These are phyloP conservation scores for Ardeotis arabs DNA, from an alignment of 2,113 vertebrate species.

Conservation along the genomic window DNA sequence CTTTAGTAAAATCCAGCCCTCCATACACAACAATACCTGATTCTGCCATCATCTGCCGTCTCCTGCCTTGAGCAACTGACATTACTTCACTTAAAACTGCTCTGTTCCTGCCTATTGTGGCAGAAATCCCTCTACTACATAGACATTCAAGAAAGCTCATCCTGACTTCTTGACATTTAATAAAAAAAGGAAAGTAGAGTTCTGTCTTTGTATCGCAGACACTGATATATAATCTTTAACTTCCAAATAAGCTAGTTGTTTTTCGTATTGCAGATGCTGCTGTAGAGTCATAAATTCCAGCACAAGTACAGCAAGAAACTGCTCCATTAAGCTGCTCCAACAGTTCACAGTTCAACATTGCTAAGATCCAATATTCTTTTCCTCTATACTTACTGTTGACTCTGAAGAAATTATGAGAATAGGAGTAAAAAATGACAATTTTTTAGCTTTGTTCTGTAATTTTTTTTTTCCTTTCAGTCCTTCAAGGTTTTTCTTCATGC, in stretches of 20 bases:
- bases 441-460: not conserved
- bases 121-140: not conserved
- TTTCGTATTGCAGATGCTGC: not conserved
- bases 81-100: slow-evolving; percentile 2
- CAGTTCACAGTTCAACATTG: not conserved
- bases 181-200: not conserved
- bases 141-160: not conserved
- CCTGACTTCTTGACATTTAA: not conserved
- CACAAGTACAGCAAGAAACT: not conserved
- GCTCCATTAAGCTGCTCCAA: not conserved
- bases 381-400: not conserved
- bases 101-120: not conserved
- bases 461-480: not conserved
- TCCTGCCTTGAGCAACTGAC: slow-evolving; percentile 26
- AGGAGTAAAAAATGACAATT: not conserved
- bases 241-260: not conserved
- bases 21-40: not conserved
- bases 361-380: not conserved
- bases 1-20: not conserved
- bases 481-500: not conserved
- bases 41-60: not conserved
- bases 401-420: not conserved
- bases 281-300: not conserved
- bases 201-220: not conserved
- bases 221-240: not conserved